Conservation (phyloP, 2,797 vertebrate genomes). For the Eulemur coronatus region DNA sequence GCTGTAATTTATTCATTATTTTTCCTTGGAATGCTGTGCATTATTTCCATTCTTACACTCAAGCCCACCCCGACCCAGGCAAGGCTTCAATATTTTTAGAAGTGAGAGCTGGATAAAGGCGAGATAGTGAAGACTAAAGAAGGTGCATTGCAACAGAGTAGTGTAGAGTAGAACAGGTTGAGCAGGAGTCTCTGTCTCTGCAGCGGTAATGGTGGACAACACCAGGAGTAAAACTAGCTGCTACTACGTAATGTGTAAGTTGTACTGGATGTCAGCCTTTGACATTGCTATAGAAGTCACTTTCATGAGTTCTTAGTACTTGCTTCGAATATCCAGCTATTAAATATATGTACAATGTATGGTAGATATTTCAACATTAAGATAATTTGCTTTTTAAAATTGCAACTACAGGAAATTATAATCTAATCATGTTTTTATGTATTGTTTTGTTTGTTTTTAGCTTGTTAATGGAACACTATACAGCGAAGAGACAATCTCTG, state of each 20-base stretch:
- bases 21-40: neutral
- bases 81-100: neutral
- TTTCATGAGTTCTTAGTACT: neutral
- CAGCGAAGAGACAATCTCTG: slow-evolving; percentile 86
- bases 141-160: neutral
- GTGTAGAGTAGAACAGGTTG: neutral
- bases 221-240: neutral
- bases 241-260: neutral
- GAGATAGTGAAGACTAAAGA: neutral
- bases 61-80: neutral
- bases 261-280: neutral
- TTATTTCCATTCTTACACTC: neutral
- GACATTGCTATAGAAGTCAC: neutral
- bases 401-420: neutral
- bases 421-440: slow-evolving; percentile 51
- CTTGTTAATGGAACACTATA: slow-evolving; percentile 74
- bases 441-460: slow-evolving; percentile 70
- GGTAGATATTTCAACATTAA: neutral
- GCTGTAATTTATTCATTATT: neutral
- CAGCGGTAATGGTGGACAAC: neutral
- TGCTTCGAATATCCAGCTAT: neutral
- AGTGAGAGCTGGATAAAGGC: neutral
- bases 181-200: neutral
- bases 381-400: slow-evolving; percentile 33
- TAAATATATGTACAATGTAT: neutral